Evolutionary conservation across 2,797 vertebrate genomes (phyloP).

Genomic region (Cichlasoma orientale): DNA sequence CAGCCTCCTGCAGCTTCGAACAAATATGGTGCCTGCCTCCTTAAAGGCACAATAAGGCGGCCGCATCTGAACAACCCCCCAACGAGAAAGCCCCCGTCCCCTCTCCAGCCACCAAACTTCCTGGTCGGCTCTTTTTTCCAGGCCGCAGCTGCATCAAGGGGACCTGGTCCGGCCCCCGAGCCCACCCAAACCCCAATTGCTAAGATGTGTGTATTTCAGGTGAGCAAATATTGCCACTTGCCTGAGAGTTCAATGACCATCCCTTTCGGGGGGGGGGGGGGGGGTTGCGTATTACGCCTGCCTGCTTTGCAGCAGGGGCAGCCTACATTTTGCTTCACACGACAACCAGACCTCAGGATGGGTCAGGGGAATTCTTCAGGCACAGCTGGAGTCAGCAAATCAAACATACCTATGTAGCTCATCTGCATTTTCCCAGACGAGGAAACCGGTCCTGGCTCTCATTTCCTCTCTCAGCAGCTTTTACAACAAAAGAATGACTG

Average conservation of each 20-base stretch:
- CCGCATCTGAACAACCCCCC: conserved; percentile 87
- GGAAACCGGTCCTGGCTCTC: conserved; percentile 52
- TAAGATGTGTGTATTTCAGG: conserved; percentile 86
- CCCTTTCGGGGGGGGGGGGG: conserved; percentile 80
- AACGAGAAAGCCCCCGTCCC: conserved; percentile 65
- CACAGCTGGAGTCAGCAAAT: conserved; percentile 84
- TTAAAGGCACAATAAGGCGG: conserved; percentile 85
- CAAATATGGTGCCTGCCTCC: conserved; percentile 88
- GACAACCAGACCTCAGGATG: conserved; percentile 62
- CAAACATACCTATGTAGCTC: conserved; percentile 74
- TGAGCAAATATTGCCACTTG: conserved; percentile 94
- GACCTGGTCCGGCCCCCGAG: conserved; percentile 65
- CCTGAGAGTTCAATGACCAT: conserved; percentile 84
- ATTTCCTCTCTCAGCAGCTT: conserved; percentile 46
- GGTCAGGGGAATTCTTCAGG: conserved; percentile 74
- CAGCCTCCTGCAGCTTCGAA: conserved; percentile 88
- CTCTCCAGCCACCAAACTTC: conserved; percentile 80
- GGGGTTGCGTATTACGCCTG: conserved; percentile 85
- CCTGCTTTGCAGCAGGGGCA: conserved; percentile 75
- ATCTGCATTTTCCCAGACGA: conserved; percentile 76
- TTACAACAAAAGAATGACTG: conserved; percentile 48
- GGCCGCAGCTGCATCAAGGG: conserved; percentile 86
- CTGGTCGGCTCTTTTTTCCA: conserved; percentile 80
- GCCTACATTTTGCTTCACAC: conserved; percentile 69
- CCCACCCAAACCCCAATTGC: conserved; percentile 76